Evolutionary conservation across 1,140 invertebrate genomes (phyloP).

Genomic region (Chironomus tepperi): DNA sequence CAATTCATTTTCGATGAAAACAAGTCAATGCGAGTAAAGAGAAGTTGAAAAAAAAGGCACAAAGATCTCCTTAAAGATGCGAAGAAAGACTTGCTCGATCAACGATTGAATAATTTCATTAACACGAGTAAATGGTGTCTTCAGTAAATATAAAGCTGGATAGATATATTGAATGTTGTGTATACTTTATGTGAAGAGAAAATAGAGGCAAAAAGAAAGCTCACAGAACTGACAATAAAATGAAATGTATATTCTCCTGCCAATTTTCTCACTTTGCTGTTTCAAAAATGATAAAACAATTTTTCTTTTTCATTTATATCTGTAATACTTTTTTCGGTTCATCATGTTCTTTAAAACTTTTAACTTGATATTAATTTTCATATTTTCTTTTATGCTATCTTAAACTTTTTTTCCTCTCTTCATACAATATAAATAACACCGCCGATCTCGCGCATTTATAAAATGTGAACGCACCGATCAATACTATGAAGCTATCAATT

Average conservation of each 20-base stretch:
- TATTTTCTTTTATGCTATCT: background rate
- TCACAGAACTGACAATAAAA: conserved; percentile 7
- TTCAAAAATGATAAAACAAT: background rate
- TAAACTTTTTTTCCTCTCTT: background rate
- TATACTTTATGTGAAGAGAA: background rate
- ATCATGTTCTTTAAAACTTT: background rate
- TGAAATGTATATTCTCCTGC: background rate
- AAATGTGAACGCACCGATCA: background rate
- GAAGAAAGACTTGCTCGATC: background rate
- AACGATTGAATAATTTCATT: background rate
- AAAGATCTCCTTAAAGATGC: background rate
- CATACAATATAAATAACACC: background rate
- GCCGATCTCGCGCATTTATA: conserved; percentile 3
- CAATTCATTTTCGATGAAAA: conserved; percentile 21
- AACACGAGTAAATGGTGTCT: conserved; percentile 5
- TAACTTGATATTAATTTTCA: conserved; percentile 21
- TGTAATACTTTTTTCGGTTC: background rate
- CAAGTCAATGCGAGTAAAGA: background rate
- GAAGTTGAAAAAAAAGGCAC: background rate
- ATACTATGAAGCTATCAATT: conserved; percentile 11
- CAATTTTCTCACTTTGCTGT: conserved; percentile 18
- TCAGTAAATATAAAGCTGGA: background rate
- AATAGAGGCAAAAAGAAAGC: background rate
- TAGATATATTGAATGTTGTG: background rate
- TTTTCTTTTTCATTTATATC: background rate